These are phyloP conservation scores for Sacculina carcini DNA, from an alignment of 2,888 invertebrate genomes.

Conservation along the genomic window DNA sequence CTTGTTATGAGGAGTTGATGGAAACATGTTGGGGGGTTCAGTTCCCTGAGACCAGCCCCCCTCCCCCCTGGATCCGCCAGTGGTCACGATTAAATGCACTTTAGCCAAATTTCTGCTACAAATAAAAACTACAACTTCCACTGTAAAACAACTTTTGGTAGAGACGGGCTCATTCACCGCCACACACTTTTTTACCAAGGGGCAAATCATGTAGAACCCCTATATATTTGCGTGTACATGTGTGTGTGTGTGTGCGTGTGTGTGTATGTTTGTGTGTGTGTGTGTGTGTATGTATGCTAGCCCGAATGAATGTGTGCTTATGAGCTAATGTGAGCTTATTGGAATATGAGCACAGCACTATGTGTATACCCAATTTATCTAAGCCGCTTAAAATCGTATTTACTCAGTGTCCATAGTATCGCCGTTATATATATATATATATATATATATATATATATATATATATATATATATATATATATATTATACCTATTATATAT, in stretches of 20 bases:
- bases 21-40: not conserved
- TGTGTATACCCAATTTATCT: too few relatives aligned
- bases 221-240: constrained; percentile 1
- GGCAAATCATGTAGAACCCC: too few relatives aligned
- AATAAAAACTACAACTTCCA: not conserved
- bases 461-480: constrained; percentile 4
- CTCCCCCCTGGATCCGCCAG: not conserved
- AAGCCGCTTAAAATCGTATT: not conserved
- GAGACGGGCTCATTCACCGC: not conserved
- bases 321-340: too few relatives aligned
- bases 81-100: not conserved
- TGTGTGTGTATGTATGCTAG: not conserved
- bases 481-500: constrained; percentile 1
- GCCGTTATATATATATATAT: constrained; percentile 5
- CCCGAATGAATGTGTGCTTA: not conserved
- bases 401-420: not conserved
- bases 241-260: not conserved
- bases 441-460: constrained; percentile 4
- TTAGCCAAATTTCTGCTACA: not conserved
- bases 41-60: not conserved
- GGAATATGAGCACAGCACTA: too few relatives aligned
- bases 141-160: not conserved
- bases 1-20: too few relatives aligned
- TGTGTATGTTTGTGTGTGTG: too few relatives aligned
- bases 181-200: not conserved